phyloP scores from a whole-genome alignment of 2,797 vertebrate genomes.

The Sphaeramia orbicularis region DNA sequence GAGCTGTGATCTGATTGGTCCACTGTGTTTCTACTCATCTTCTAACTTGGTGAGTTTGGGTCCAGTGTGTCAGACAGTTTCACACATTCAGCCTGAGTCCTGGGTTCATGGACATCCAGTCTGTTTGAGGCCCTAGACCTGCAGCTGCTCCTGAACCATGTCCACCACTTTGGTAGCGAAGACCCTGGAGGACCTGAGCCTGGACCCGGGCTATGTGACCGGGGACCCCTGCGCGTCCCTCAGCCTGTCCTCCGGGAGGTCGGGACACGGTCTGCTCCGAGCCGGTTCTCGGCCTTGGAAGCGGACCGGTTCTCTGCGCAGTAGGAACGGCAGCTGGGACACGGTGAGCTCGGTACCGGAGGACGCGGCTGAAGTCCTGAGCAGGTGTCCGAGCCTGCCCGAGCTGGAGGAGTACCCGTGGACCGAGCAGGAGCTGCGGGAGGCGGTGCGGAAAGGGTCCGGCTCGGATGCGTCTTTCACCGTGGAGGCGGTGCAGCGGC shows the following conservation, averaged over 20 bases:
- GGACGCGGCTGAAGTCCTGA: constrained; percentile 90
- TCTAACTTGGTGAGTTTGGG: neutral
- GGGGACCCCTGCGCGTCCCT: constrained; percentile 91
- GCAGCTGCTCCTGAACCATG: constrained; percentile 66
- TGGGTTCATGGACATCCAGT: neutral
- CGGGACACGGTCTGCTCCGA: constrained; percentile 85
- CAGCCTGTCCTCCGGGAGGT: constrained; percentile 88
- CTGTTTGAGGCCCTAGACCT: constrained; percentile 20
- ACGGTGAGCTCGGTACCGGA: constrained; percentile 92
- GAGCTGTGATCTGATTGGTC: neutral
- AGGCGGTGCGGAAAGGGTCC: constrained; percentile 83
- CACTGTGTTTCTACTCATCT: neutral
- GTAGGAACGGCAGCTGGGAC: constrained; percentile 95
- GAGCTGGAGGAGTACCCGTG: constrained; percentile 95
- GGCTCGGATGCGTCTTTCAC: constrained; percentile 76
- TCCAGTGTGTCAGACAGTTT: neutral
- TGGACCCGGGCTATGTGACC: constrained; percentile 93
- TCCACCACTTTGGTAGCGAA: constrained; percentile 86
- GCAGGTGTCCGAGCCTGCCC: constrained; percentile 90
- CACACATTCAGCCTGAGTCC: neutral
- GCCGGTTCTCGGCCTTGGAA: constrained; percentile 89
- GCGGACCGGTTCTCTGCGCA: constrained; percentile 90
- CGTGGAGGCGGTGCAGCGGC: constrained; percentile 82
- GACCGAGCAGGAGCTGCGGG: constrained; percentile 89
- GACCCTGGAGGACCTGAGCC: constrained; percentile 91